These are phyloP conservation scores for Orycteropus afer DNA, from an alignment of 2,113 vertebrate genomes.

Conservation along the genomic window DNA sequence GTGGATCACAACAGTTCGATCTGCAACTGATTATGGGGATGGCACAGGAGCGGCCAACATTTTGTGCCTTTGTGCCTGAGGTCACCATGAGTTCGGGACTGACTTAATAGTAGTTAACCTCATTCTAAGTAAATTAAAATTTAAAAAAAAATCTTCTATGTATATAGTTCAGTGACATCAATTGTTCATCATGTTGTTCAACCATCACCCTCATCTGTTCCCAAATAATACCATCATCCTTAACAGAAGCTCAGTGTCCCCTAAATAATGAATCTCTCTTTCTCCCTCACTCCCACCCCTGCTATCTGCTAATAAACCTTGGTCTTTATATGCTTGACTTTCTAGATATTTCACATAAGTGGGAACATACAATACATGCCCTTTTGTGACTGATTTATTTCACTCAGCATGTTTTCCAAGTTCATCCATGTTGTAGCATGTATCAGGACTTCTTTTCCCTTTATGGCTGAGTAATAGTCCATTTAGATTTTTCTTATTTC, in stretches of 20 bases:
- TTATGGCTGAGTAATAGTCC: not conserved
- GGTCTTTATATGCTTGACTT: not conserved
- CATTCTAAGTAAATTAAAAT: not conserved
- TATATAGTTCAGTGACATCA: not conserved
- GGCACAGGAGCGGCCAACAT: no score
- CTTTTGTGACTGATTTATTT: not conserved
- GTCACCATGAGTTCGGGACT: not conserved
- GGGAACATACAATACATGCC: not conserved
- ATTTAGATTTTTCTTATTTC: slow-evolving; percentile 4
- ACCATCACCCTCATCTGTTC: not conserved
- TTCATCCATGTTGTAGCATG: not conserved
- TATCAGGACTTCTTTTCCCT: not conserved
- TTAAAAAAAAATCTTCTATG: not conserved
- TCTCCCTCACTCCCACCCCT: not conserved
- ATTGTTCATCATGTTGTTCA: not conserved
- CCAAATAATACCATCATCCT: not conserved
- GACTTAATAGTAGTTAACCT: not conserved
- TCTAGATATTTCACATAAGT: not conserved
- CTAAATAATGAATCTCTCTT: no score
- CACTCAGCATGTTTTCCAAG: not conserved
- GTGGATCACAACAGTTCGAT: not conserved
- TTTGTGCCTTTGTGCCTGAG: not conserved
- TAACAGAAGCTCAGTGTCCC: not conserved
- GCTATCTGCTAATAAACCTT: not conserved
- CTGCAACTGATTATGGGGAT: not conserved